Conservation (phyloP, 2,113 vertebrate genomes). For the Cepphus grylle region DNA sequence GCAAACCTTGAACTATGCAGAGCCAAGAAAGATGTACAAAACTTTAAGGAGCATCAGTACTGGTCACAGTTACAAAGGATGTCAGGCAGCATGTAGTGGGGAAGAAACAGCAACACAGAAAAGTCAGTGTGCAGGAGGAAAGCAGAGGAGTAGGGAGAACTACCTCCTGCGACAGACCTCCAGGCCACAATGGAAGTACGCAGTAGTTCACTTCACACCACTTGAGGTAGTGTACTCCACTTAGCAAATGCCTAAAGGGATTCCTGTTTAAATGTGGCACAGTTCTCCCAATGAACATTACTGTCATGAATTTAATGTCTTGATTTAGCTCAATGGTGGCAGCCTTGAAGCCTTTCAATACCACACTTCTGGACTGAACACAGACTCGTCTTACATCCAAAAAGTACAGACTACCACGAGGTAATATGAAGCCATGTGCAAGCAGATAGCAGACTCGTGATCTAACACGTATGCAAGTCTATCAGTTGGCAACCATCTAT, state of each 20-base stretch:
- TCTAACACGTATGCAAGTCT: neutral
- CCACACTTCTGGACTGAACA: neutral
- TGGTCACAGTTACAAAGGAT: neutral
- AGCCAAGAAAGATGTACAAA: neutral
- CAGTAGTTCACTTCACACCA: neutral
- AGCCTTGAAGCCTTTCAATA: neutral
- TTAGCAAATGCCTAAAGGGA: neutral
- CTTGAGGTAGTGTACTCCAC: too few relatives aligned
- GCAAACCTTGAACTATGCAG: neutral
- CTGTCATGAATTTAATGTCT: neutral
- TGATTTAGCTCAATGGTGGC: neutral
- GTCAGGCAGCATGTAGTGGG: neutral
- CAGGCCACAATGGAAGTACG: neutral
- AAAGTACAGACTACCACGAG: neutral
- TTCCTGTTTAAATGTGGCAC: neutral
- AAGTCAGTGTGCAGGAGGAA: neutral
- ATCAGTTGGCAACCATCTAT: neutral
- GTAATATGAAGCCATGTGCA: neutral
- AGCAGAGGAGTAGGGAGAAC: neutral
- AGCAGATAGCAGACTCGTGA: neutral
- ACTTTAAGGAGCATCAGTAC: neutral
- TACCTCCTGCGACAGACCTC: neutral
- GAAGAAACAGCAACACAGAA: neutral
- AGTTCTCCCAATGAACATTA: neutral
- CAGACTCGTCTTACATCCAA: neutral